Conservation (phyloP, 2,113 vertebrate species). For the Cyrtonyx montezumae region DNA sequence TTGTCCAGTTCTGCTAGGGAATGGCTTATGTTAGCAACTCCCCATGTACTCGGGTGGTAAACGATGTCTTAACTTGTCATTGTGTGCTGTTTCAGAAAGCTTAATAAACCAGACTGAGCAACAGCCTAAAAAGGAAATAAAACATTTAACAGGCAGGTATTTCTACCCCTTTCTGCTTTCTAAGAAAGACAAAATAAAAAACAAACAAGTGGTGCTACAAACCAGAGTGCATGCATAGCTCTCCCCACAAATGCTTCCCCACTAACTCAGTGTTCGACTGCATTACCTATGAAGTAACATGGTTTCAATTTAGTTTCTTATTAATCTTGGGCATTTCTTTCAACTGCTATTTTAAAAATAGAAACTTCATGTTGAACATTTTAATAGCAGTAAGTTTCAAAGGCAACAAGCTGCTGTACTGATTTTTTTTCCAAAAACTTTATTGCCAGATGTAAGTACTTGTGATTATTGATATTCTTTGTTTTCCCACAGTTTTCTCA, state of each 20-base stretch:
- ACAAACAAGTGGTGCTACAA: constrained; percentile 59
- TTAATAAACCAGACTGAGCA: constrained; percentile 64
- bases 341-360: constrained; percentile 78
- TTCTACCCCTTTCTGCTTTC: constrained; percentile 69
- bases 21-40: not conserved
- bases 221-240: constrained; percentile 1
- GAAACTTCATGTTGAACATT: constrained; percentile 75
- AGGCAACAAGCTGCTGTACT: constrained; percentile 67
- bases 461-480: constrained; percentile 68
- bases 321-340: constrained; percentile 75
- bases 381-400: constrained; percentile 78
- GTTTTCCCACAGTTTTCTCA: constrained; percentile 48
- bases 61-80: not conserved
- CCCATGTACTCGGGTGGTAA: not conserved
- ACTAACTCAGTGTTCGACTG: constrained; percentile 59
- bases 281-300: constrained; percentile 71
- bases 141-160: constrained; percentile 53
- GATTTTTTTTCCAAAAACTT: constrained; percentile 42
- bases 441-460: constrained; percentile 72
- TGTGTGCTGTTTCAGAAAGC: constrained; percentile 43
- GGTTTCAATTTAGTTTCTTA: constrained; percentile 81
- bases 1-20: not conserved
- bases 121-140: constrained; percentile 46
- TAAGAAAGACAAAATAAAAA: constrained; percentile 72
- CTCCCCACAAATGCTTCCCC: constrained; percentile 58